phyloP scores from a whole-genome alignment of 2,797 vertebrate genomes.

The Sebastes miniatus region DNA sequence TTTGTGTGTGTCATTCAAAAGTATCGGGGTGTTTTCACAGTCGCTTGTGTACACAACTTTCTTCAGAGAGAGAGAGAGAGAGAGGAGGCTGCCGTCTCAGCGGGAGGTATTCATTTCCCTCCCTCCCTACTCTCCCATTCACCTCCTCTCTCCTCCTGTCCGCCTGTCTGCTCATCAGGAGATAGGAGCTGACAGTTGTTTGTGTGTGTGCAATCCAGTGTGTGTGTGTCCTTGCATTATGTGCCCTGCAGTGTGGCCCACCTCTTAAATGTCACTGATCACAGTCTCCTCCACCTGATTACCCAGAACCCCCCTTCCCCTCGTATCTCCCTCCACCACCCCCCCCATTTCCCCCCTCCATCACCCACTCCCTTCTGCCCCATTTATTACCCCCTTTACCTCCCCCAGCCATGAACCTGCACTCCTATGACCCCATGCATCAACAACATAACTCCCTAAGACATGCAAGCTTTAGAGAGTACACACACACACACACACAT shows the following conservation, averaged over 20 bases:
- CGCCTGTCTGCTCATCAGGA: constrained; percentile 51
- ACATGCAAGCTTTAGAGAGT: not conserved
- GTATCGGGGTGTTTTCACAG: constrained; percentile 42
- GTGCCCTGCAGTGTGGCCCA: constrained; percentile 64
- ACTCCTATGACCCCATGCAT: constrained; percentile 16
- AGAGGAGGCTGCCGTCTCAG: constrained; percentile 31
- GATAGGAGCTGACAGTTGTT: constrained; percentile 67
- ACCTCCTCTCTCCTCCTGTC: constrained; percentile 42
- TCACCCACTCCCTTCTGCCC: constrained; percentile 30
- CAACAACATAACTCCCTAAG: not conserved
- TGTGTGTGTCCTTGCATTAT: constrained; percentile 52
- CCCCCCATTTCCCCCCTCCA: not conserved
- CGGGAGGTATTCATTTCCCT: constrained; percentile 63
- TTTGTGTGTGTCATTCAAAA: constrained; percentile 53
- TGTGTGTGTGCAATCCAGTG: constrained; percentile 12
- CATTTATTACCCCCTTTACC: constrained; percentile 30
- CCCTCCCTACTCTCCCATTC: constrained; percentile 35
- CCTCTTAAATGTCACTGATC: constrained; percentile 80
- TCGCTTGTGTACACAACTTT: constrained; percentile 42
- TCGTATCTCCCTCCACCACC: not conserved
- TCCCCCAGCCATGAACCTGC: not conserved
- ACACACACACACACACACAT: not conserved
- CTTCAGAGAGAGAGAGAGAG: constrained; percentile 28
- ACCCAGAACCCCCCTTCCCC: not conserved
- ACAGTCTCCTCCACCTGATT: constrained; percentile 77